A percentile compares a stretch with the other conserved stretches of the same genome.
These are phyloP conservation scores for Canis aureus DNA, from an alignment of 2,113 vertebrate species.

Conservation along the genomic window DNA sequence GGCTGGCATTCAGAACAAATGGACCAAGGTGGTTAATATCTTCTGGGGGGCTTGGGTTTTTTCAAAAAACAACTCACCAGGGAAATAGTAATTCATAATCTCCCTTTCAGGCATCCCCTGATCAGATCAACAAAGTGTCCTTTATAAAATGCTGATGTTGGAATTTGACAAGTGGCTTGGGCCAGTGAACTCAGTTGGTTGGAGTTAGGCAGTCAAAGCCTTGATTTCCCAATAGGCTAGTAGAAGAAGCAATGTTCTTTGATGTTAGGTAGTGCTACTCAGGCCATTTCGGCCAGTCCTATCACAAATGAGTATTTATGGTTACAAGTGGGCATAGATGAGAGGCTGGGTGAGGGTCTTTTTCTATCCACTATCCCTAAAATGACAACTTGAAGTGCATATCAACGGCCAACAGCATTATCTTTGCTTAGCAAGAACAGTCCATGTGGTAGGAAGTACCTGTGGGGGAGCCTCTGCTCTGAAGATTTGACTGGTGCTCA, in stretches of 20 bases:
- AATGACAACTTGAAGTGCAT: background rate
- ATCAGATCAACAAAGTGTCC: background rate
- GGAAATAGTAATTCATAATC: constrained; percentile 54
- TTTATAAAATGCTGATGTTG: constrained; percentile 41
- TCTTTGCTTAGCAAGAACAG: background rate
- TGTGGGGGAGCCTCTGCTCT: background rate
- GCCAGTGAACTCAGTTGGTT: constrained; percentile 28
- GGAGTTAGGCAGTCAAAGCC: background rate
- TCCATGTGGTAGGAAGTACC: background rate
- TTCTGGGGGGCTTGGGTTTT: background rate
- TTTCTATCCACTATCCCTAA: background rate
- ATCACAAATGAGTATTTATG: background rate
- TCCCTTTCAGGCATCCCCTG: background rate
- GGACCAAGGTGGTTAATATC: constrained; percentile 14
- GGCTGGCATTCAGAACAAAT: constrained; percentile 30
- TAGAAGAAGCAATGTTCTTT: constrained; percentile 20
- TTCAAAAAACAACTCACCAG: constrained; percentile 31
- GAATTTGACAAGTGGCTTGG: constrained; percentile 27
- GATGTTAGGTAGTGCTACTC: constrained; percentile 11
- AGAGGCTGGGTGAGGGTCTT: background rate
- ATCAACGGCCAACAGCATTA: background rate
- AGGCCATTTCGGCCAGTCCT: background rate
- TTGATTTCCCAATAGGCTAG: constrained; percentile 30
- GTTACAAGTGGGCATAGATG: background rate
- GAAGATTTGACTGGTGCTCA: background rate